Evolutionary conservation across 2,888 invertebrate species (phyloP).

Genomic region (Oxystoma pomonae): DNA sequence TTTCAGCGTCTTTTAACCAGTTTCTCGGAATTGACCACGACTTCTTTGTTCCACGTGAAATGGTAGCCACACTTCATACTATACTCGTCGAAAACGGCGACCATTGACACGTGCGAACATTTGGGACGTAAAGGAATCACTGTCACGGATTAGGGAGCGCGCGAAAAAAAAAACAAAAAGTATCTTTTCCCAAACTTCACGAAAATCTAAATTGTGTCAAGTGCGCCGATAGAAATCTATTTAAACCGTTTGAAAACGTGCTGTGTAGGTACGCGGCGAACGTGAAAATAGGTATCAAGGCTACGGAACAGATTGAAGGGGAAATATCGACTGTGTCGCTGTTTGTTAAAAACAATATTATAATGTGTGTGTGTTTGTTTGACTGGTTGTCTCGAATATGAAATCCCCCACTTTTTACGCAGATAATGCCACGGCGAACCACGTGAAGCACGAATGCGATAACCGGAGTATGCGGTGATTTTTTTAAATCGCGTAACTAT

Average conservation of each 20-base stretch:
- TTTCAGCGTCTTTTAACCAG: slow-evolving; percentile 88
- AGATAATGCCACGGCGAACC: not conserved
- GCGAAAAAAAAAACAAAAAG: too few species aligned
- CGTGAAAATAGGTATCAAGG: not conserved
- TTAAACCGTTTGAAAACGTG: too few species aligned
- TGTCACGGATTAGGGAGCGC: not conserved
- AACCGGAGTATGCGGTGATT: not conserved
- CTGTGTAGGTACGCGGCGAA: not conserved
- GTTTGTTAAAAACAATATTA: not conserved
- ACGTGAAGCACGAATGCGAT: not conserved
- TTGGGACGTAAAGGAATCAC: slow-evolving; percentile 21
- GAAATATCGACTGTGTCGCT: not conserved
- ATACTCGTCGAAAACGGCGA: slow-evolving; percentile 40
- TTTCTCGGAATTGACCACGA: slow-evolving; percentile 89
- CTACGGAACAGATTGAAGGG: not conserved
- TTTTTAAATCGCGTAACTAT: too few species aligned
- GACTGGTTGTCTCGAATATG: slow-evolving; percentile 26
- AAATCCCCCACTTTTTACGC: slow-evolving; percentile 18
- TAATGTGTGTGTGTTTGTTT: slow-evolving; percentile 8
- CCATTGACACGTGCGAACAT: slow-evolving; percentile 45
- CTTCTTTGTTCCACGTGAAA: slow-evolving; percentile 90
- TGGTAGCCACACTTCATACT: slow-evolving; percentile 75
- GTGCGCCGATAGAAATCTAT: too few species aligned
- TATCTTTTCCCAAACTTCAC: too few species aligned
- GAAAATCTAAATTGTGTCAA: too few species aligned